phyloP scores from a whole-genome alignment of 1,140 invertebrate genomes.

The Caenorhabditis inopinata region DNA sequence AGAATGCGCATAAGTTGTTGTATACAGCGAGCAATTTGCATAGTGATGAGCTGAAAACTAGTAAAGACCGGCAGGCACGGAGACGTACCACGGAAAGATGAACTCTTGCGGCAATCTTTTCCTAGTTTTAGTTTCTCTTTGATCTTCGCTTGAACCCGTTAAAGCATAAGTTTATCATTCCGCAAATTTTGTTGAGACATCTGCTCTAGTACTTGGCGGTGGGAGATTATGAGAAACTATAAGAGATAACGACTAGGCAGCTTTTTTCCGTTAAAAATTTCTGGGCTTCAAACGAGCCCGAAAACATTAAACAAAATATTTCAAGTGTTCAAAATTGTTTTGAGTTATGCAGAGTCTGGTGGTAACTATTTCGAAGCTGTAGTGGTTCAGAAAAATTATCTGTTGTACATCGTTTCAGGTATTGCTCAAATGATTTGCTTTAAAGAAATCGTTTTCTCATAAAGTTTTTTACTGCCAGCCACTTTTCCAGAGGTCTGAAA shows the following conservation, averaged over 20 bases:
- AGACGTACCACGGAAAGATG: background rate
- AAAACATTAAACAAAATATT: background rate
- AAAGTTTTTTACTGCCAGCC: no score
- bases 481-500: no score
- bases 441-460: no score
- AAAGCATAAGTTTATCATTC: background rate
- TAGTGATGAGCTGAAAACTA: conserved; percentile 13
- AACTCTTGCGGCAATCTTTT: background rate
- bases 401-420: no score
- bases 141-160: background rate
- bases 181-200: background rate
- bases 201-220: conserved; percentile 20
- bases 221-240: background rate
- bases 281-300: background rate
- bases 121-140: no score
- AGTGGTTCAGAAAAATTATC: no score
- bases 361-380: no score
- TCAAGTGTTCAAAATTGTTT: background rate
- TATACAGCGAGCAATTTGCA: conserved; percentile 19
- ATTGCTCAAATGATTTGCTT: no score
- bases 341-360: background rate
- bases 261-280: background rate
- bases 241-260: background rate
- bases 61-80: background rate
- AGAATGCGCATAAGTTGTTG: conserved; percentile 13